These are phyloP conservation scores for Adrianichthys oophorus DNA, from an alignment of 2,797 vertebrate species.

Conservation along the genomic window DNA sequence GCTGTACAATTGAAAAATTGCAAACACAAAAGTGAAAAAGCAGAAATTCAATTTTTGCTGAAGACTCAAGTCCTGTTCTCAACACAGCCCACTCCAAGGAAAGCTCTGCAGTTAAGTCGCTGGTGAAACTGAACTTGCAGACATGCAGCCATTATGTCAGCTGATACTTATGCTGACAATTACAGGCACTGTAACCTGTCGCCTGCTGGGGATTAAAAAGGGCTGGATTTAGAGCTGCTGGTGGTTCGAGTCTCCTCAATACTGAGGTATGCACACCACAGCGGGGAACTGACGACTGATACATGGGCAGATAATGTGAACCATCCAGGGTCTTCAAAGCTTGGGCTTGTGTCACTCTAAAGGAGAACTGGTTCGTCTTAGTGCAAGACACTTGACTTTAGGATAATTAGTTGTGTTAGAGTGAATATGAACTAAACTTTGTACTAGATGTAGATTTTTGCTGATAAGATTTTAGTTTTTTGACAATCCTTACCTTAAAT, in stretches of 20 bases:
- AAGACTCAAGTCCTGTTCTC: background rate
- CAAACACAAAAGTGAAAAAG: background rate
- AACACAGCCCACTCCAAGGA: background rate
- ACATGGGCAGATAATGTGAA: slow-evolving; percentile 15
- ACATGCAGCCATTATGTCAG: background rate
- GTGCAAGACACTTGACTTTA: background rate
- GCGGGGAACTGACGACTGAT: slow-evolving; percentile 19
- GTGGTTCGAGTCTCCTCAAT: slow-evolving; percentile 14
- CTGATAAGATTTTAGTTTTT: too few species aligned
- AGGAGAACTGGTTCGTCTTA: background rate
- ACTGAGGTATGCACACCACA: slow-evolving; percentile 20
- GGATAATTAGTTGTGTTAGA: too few species aligned
- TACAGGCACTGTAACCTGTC: background rate
- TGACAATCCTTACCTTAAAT: too few species aligned
- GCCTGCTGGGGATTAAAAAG: slow-evolving; percentile 30
- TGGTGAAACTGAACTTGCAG: background rate
- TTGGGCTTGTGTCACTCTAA: slow-evolving; percentile 7
- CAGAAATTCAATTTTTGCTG: background rate
- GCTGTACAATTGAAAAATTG: background rate
- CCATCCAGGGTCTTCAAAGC: slow-evolving; percentile 3
- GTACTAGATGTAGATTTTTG: too few species aligned
- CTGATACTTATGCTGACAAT: background rate
- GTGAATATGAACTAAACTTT: too few species aligned
- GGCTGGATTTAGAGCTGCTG: slow-evolving; percentile 26
- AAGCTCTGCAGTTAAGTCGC: background rate